phyloP scores from a whole-genome alignment of 2,888 invertebrate species.

The Trachelus stipa region DNA sequence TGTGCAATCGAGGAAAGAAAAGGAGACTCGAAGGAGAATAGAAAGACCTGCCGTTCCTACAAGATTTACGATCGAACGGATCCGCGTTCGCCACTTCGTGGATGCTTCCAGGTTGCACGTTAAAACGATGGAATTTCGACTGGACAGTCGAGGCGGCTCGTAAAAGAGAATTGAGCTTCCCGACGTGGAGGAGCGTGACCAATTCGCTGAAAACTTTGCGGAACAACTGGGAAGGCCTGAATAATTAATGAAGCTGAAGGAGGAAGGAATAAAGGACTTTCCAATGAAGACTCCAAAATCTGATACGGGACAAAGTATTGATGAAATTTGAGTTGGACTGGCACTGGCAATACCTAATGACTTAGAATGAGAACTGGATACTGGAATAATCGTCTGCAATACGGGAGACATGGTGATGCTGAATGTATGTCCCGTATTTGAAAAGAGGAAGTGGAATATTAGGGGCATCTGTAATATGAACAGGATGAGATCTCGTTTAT shows the following conservation, averaged over 20 bases:
- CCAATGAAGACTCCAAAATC: too few relatives aligned
- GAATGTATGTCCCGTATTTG: neutral
- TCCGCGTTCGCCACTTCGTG: conserved; percentile 28
- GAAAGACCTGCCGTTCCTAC: conserved; percentile 1
- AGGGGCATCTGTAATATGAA: neutral
- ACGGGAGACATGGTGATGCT: neutral
- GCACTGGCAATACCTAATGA: neutral
- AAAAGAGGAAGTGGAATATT: neutral
- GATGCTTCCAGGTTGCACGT: conserved; percentile 26
- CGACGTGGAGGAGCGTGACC: neutral
- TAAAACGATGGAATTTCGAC: conserved; percentile 36
- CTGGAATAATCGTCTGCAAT: neutral
- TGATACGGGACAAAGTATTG: too few relatives aligned
- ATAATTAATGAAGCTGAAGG: neutral
- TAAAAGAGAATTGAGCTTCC: neutral
- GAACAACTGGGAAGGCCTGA: neutral
- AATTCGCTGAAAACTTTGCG: neutral
- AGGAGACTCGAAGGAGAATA: neutral
- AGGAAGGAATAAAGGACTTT: too few relatives aligned
- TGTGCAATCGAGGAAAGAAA: neutral
- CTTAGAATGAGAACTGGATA: neutral
- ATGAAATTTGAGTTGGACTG: too few relatives aligned
- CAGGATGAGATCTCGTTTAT: neutral
- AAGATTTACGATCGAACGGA: conserved; percentile 45
- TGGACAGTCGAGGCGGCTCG: conserved; percentile 7